phyloP scores from a whole-genome alignment of 2,888 invertebrate genomes.

The Baronia brevicornis region DNA sequence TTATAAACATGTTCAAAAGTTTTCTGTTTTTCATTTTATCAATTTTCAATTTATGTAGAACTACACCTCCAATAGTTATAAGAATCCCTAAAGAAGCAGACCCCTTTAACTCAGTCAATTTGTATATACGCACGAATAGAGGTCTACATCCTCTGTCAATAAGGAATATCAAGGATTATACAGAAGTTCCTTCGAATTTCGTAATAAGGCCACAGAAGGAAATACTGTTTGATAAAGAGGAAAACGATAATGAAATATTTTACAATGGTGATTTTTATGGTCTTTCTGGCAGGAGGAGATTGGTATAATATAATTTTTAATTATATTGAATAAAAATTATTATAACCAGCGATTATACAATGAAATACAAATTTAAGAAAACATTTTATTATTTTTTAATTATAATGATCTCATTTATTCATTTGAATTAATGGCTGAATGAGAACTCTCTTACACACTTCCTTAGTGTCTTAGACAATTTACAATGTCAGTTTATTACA shows the following conservation, averaged over 20 bases:
- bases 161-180: neutral
- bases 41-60: neutral
- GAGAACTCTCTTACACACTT: too few relatives aligned
- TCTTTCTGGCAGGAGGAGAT: constrained; percentile 3
- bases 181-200: neutral
- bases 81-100: constrained; percentile 5
- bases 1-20: neutral
- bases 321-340: neutral
- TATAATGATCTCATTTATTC: too few relatives aligned
- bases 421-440: too few relatives aligned
- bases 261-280: neutral
- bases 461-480: too few relatives aligned
- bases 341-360: too few relatives aligned
- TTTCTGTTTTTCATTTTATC: neutral
- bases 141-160: constrained; percentile 2
- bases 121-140: constrained; percentile 4
- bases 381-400: too few relatives aligned
- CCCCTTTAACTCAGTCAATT: constrained; percentile 5
- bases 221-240: neutral
- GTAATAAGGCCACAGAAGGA: constrained; percentile 1
- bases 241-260: neutral
- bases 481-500: too few relatives aligned
- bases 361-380: too few relatives aligned
- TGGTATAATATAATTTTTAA: neutral
- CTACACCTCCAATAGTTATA: constrained; percentile 2